Conservation (phyloP, 2,797 vertebrate species). For the Rallus crepitans region DNA sequence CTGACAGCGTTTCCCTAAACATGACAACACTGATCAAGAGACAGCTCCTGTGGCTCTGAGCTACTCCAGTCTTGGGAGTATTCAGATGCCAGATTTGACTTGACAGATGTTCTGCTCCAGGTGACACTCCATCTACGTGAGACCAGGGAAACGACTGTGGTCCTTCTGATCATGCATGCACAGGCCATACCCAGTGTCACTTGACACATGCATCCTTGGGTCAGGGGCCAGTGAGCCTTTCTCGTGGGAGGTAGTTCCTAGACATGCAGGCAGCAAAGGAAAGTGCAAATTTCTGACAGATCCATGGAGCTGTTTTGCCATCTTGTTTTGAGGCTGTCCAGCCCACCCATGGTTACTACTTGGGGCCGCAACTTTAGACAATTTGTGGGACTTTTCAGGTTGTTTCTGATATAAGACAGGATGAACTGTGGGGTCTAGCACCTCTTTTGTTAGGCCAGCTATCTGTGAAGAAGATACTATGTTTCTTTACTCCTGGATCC, state of each 20-base stretch:
- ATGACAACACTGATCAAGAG: background rate
- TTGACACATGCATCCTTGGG: background rate
- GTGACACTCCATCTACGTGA: background rate
- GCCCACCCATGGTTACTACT: background rate
- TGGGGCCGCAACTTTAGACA: background rate
- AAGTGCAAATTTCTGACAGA: background rate
- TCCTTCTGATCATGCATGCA: background rate
- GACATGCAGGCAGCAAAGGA: background rate
- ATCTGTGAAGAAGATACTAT: background rate
- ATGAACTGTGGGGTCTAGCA: background rate
- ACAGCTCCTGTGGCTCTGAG: background rate
- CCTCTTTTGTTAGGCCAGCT: background rate
- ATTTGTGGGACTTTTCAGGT: background rate
- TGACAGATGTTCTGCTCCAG: background rate
- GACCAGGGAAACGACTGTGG: background rate
- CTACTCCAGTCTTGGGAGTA: background rate
- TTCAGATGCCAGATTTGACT: background rate
- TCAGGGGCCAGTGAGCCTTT: background rate
- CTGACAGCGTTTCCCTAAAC: background rate
- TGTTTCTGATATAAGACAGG: background rate
- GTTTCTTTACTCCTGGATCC: background rate
- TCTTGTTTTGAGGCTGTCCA: background rate
- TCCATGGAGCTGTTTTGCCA: background rate
- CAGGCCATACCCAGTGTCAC: background rate
- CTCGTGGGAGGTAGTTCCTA: background rate